Conservation (phyloP, 2,888 invertebrate genomes). For the Tinea semifulvella region DNA sequence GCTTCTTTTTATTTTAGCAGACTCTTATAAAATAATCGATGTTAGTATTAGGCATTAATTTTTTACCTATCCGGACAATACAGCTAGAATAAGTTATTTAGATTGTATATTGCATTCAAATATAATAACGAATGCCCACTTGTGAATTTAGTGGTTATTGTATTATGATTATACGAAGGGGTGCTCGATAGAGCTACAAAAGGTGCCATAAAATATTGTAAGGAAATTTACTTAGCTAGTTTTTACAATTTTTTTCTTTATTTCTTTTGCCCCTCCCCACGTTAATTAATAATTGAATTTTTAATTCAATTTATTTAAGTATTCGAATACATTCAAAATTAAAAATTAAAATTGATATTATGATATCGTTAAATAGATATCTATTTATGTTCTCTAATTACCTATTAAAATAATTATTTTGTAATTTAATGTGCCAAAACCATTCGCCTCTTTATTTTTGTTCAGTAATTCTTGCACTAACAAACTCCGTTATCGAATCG, state of each 20-base stretch:
- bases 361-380: not conserved
- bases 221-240: not conserved
- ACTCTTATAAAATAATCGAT: not conserved
- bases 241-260: not conserved
- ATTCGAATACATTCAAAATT: no score
- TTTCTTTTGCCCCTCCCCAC: slow-evolving; percentile 5
- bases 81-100: slow-evolving; percentile 3
- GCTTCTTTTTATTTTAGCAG: not conserved
- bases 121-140: not conserved
- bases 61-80: slow-evolving; percentile 9
- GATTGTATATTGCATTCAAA: not conserved
- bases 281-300: no score
- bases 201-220: slow-evolving; percentile 5
- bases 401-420: slow-evolving; percentile 22
- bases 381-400: not conserved
- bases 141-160: slow-evolving; percentile 1
- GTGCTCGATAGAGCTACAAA: slow-evolving; percentile 5
- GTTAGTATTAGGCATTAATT: not conserved
- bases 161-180: not conserved
- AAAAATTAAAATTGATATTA: not conserved
- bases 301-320: no score
- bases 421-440: slow-evolving; percentile 29
- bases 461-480: slow-evolving; percentile 12
- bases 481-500: no score
- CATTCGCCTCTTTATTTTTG: slow-evolving; percentile 20